Percentiles rank a stretch among this genome's conserved stretches.
These are phyloP conservation scores for Forbesichthys agassizii DNA, from an alignment of 2,113 vertebrate genomes.

Conservation along the genomic window DNA sequence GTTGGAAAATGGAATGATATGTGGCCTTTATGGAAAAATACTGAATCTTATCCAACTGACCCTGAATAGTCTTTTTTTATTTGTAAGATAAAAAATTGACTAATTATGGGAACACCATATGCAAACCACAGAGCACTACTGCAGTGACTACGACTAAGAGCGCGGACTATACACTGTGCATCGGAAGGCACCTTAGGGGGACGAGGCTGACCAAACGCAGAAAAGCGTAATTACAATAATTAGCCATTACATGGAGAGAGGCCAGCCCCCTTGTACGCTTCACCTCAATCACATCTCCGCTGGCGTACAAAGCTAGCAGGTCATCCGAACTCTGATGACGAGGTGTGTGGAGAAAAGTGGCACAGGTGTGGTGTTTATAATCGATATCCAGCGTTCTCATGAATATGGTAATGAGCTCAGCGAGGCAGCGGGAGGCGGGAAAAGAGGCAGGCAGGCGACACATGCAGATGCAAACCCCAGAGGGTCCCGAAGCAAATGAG, in stretches of 20 bases:
- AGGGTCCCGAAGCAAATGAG: constrained; percentile 71
- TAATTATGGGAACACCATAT: constrained; percentile 26
- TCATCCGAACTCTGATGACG: constrained; percentile 17
- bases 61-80: not conserved
- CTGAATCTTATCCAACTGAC: not conserved
- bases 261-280: constrained; percentile 31
- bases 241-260: constrained; percentile 35
- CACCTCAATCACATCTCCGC: constrained; percentile 30
- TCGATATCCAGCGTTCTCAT: constrained; percentile 64
- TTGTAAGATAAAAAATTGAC: constrained; percentile 6
- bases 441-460: constrained; percentile 49
- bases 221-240: constrained; percentile 49
- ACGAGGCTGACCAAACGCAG: constrained; percentile 31
- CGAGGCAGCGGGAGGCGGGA: constrained; percentile 21
- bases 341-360: constrained; percentile 44
- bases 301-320: constrained; percentile 11
- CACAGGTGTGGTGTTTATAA: constrained; percentile 72
- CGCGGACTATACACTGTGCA: constrained; percentile 7
- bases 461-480: constrained; percentile 65
- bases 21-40: too few relatives aligned
- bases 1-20: too few relatives aligned
- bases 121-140: constrained; percentile 31
- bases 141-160: constrained; percentile 23
- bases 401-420: constrained; percentile 72
- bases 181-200: constrained; percentile 29